Evolutionary conservation across 2,888 invertebrate genomes (phyloP).

Genomic region (Dendrolimus houi): DNA sequence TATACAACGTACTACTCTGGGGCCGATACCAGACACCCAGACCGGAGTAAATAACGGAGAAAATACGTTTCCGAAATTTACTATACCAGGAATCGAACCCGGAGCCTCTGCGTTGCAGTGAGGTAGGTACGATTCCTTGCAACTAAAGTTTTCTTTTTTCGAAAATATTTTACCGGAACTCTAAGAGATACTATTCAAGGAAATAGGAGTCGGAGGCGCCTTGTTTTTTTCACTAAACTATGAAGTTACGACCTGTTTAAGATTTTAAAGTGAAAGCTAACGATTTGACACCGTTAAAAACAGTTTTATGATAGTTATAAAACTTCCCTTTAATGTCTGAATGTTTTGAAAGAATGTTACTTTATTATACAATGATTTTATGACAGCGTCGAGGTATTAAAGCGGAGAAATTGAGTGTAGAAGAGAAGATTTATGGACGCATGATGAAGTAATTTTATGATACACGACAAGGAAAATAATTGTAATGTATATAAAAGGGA

Average conservation of each 20-base stretch:
- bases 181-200: not conserved
- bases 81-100: too few relatives aligned
- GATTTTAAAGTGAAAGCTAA: conserved; percentile 49
- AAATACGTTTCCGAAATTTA: too few relatives aligned
- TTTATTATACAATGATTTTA: not conserved
- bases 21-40: too few relatives aligned
- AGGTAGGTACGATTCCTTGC: too few relatives aligned
- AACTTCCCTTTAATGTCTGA: conserved; percentile 18
- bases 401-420: not conserved
- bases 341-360: conserved; percentile 6
- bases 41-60: too few relatives aligned
- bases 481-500: too few relatives aligned
- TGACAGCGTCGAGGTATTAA: not conserved
- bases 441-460: too few relatives aligned
- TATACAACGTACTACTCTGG: too few relatives aligned
- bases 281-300: conserved; percentile 46
- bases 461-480: too few relatives aligned
- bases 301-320: conserved; percentile 49
- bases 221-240: not conserved
- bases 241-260: conserved; percentile 44
- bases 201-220: not conserved
- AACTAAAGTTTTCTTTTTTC: too few relatives aligned
- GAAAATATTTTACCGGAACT: too few relatives aligned
- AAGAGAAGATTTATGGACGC: not conserved
- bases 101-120: too few relatives aligned